Evolutionary conservation across 64 coral and sea anemone genomes (phyloP), one percentile per base, ranked within the genome.

Genomic region (Montipora cactus): DNA sequence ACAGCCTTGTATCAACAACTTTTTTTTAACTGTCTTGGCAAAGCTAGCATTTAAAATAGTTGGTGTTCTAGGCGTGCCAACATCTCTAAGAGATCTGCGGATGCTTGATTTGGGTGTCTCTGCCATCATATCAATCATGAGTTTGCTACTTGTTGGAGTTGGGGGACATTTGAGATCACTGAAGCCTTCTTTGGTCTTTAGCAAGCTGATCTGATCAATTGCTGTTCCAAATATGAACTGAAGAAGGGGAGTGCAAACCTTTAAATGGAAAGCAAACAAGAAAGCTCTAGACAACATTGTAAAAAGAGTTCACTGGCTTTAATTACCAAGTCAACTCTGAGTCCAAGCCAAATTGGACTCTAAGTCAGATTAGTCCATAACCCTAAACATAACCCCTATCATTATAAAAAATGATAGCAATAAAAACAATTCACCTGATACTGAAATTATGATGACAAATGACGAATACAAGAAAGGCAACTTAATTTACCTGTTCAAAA

Each of bases 191-290:
- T 82, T 98, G 48, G 89, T 89, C 84, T 95, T 98, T 15, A 98
- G 59, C 66, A 92, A 91, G 85, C 96, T 95, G 49, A 69, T 71
- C 37, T 91, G 72, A 49, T 92, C 93, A 75, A 94, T 88, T 75
- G 70, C 79, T 49, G 89, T 95, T 47, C 95, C 92, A 94, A 99
- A 99, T 25, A 96, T 51, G 67, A 94, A 99, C 70, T 99, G 98
- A 61, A 99, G 87, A 21, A 99, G 77, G 49, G 98, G 98, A 47
- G 96, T 78, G 51, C 98, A 99, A 44, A 96, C 89, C 95, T 99
- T 67, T 0, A 93, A 45, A 7, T 12, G 8, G 25, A 37, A 69
- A 13, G 47, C 75, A 86, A 76, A 67, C 0, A 75, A 25, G 4
- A 68, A 13, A 11, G 28, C 28, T 37, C 28, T 37, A 37, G 28